Evolutionary conservation across 2,113 vertebrate genomes (phyloP).

Genomic region (Nesospiza acunhae): DNA sequence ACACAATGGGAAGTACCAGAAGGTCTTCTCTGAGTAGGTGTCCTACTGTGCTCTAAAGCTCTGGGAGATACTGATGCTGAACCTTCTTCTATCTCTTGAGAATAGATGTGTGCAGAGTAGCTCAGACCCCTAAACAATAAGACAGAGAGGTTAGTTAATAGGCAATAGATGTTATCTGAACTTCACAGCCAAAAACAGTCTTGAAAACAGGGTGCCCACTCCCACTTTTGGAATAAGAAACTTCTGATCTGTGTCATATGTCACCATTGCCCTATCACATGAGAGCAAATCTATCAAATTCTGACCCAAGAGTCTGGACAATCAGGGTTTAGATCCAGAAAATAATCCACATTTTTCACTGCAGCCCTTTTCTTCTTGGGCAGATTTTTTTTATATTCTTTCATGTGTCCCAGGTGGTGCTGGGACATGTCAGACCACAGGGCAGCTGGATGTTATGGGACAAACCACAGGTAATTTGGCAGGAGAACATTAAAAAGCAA

Average conservation of each 20-base stretch:
- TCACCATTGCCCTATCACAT: neutral
- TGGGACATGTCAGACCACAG: slow-evolving; percentile 42
- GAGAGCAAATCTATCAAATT: neutral
- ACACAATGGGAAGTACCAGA: neutral
- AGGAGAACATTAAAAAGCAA: slow-evolving; percentile 61
- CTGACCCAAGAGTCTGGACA: neutral
- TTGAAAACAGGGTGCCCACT: neutral
- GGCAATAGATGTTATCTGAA: neutral
- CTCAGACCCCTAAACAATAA: neutral
- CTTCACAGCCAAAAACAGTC: neutral
- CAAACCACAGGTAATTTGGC: slow-evolving; percentile 37
- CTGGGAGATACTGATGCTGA: neutral
- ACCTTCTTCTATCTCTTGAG: neutral
- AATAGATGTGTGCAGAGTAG: neutral
- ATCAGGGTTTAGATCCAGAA: neutral
- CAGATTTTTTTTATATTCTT: neutral
- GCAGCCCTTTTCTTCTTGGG: neutral
- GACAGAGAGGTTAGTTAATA: neutral
- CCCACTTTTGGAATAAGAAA: neutral
- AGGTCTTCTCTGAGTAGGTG: neutral
- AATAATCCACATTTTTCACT: neutral
- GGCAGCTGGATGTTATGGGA: slow-evolving; percentile 4
- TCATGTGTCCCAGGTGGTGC: slow-evolving; percentile 29
- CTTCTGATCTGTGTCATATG: neutral
- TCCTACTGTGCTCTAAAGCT: neutral